Evolutionary conservation across 92 coral and sea anemone genomes (phyloP).

Genomic region (Meandrina meandrites): DNA sequence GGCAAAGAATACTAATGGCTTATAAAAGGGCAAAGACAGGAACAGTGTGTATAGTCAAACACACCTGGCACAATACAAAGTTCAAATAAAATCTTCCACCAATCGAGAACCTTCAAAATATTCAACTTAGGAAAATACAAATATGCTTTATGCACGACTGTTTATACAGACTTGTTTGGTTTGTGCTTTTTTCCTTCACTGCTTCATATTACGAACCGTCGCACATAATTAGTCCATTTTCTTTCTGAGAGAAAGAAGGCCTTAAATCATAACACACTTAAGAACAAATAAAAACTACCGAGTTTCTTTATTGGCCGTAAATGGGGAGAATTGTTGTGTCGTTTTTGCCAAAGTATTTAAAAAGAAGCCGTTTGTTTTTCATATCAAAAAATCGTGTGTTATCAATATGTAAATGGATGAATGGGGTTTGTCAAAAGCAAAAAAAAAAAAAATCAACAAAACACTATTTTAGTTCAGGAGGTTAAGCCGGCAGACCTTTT

Average conservation of each 20-base stretch:
- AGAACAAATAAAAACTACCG: not conserved
- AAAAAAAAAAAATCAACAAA: not conserved
- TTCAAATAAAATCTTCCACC: not conserved
- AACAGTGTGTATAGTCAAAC: too few relatives aligned
- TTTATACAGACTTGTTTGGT: too few relatives aligned
- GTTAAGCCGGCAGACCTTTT: not conserved
- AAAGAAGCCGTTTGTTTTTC: not conserved
- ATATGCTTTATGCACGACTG: too few relatives aligned
- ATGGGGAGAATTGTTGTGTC: not conserved
- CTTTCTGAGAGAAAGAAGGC: not conserved
- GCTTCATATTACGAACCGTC: not conserved
- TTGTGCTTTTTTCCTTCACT: too few relatives aligned
- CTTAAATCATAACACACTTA: too few relatives aligned
- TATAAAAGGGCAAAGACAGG: too few relatives aligned
- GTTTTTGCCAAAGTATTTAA: not conserved
- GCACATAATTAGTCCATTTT: not conserved
- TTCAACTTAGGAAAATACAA: not conserved
- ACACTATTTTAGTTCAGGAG: not conserved
- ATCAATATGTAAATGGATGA: not conserved
- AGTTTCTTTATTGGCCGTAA: not conserved
- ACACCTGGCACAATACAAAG: too few relatives aligned
- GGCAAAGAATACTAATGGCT: too few relatives aligned
- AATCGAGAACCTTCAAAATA: not conserved
- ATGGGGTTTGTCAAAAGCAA: not conserved
- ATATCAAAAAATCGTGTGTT: not conserved